Evolutionary conservation across 2,888 invertebrate genomes (phyloP).

Genomic region (Glomeris marginata): DNA sequence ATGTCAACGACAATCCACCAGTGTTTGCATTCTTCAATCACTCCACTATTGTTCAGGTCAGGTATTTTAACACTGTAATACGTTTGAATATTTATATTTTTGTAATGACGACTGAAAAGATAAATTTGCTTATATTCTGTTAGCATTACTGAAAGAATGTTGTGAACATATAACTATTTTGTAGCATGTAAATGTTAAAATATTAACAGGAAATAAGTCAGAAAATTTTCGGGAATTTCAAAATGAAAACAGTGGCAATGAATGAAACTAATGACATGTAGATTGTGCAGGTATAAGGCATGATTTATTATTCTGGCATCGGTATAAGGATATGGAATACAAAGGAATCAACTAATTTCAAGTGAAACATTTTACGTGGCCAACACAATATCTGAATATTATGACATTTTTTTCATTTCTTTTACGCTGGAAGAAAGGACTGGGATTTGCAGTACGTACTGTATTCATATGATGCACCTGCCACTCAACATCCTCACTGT

Average conservation of each 20-base stretch:
- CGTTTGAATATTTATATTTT: no score
- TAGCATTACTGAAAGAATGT: no score
- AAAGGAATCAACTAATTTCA: no score
- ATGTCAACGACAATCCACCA: slow-evolving; percentile 88
- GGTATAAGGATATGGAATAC: background rate
- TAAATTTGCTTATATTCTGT: no score
- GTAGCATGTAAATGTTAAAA: background rate
- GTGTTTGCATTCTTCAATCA: slow-evolving; percentile 63
- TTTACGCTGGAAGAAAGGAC: background rate
- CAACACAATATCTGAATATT: background rate
- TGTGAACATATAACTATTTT: background rate
- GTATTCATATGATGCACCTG: background rate
- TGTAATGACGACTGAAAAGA: no score
- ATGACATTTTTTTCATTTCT: background rate
- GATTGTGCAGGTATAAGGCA: no score
- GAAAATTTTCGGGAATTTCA: no score
- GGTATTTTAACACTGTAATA: slow-evolving; percentile 7
- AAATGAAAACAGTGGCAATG: no score
- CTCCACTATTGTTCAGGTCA: slow-evolving; percentile 52
- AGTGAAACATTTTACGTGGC: background rate
- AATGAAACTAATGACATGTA: no score
- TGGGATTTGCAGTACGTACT: background rate
- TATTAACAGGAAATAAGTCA: background rate
- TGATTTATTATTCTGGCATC: no score
- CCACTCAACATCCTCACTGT: background rate